phyloP scores from a whole-genome alignment of 2,797 vertebrate genomes.

The Gastrophryne carolinensis region DNA sequence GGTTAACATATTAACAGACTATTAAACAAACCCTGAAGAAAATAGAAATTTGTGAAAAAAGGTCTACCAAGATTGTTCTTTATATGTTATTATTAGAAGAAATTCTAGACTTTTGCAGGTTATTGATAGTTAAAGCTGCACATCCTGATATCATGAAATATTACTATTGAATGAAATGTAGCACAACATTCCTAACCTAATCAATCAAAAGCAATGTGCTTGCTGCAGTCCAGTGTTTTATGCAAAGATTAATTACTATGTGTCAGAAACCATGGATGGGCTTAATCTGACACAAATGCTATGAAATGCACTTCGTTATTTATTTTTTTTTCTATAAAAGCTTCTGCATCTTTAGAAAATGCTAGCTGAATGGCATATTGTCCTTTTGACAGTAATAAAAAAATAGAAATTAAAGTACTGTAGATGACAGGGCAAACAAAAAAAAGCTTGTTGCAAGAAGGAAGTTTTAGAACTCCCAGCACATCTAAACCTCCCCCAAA shows the following conservation, averaged over 20 bases:
- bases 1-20: no score
- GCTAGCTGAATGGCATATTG: background rate
- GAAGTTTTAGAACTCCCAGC: no score
- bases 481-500: no score
- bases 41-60: constrained; percentile 36
- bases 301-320: background rate
- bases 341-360: no score
- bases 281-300: background rate
- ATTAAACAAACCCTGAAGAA: constrained; percentile 23
- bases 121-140: constrained; percentile 70
- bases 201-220: constrained; percentile 74
- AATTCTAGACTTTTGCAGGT: constrained; percentile 61
- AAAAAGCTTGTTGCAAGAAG: no score
- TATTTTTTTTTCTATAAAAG: background rate
- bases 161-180: constrained; percentile 78
- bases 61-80: constrained; percentile 65
- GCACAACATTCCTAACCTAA: constrained; percentile 78
- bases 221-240: constrained; percentile 69
- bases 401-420: no score
- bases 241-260: constrained; percentile 81
- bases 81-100: constrained; percentile 64
- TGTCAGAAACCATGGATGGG: no score
- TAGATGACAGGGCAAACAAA: no score
- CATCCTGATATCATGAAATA: constrained; percentile 71
- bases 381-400: no score